Evolutionary conservation across 2,888 invertebrate genomes (phyloP), one percentile per base, ranked within the genome.

Genomic region (Apeira syringaria): DNA sequence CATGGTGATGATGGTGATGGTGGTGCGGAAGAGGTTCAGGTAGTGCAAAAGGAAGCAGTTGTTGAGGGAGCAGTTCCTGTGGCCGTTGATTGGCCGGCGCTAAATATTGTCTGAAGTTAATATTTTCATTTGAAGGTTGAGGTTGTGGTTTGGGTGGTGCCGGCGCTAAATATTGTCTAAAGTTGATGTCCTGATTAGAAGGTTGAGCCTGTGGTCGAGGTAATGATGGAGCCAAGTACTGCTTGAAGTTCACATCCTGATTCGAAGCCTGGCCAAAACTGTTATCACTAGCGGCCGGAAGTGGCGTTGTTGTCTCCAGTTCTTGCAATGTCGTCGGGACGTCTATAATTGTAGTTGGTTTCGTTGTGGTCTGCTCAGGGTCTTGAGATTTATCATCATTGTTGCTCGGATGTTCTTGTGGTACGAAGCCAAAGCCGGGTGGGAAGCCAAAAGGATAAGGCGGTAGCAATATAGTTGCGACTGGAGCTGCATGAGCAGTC

Each of bases 391-490:
- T 67, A 24, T 69, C 76, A 26, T 78, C 70, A 6, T 77, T 61
- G 15, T 61, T 65, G 9, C 56, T 59, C 1, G 78, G 66, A 38
- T 75, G 73, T 41, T 61, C 58, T 15, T 74, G 66, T 7, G 80
- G 79, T 15, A 81, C 59, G 11, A 86, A 67, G 11, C 79, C 81
- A 31, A 80, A 66, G 3, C 68, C 65, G 3, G 80, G 80, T 22
- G 86, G 84, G n/a, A 73, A 69, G 37, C 81, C 86, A 13, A 88
- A 86, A 0, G 86, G 86, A 34, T 84, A 89, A 0, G 88, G 86
- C 0, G 89, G 88, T 3, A 89, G 62, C 3, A 89, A 60, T 20
- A 89, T 77, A 1, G 89, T 88, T 0, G 86, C 82, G 0, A 86
- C 84, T 10, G 88, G 87, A 2, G 87, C 85, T 1, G 85, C 83